Percentiles rank a stretch among this genome's conserved stretches.
phyloP scores from a whole-genome alignment of 2,888 invertebrate genomes.

The Helobdella robusta region DNA sequence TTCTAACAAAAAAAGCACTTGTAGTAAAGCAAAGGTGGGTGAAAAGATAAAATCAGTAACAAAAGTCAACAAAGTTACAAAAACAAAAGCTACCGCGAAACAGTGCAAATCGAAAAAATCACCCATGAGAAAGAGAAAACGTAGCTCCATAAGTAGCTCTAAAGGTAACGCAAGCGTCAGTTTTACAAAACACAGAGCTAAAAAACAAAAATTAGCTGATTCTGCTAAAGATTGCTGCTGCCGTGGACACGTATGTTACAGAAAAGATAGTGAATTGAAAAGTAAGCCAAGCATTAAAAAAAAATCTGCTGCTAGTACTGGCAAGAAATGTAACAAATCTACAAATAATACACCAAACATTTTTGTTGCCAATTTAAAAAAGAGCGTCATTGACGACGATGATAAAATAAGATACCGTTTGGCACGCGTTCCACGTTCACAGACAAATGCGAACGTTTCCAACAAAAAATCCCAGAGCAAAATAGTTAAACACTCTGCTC shows the following conservation, averaged over 20 bases:
- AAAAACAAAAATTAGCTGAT: background rate
- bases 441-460: too few relatives aligned
- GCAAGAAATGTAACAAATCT: too few relatives aligned
- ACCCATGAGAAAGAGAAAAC: background rate
- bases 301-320: background rate
- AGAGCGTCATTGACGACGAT: too few relatives aligned
- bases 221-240: background rate
- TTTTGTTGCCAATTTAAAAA: too few relatives aligned
- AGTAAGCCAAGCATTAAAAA: background rate
- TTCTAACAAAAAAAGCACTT: background rate
- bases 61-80: background rate
- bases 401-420: too few relatives aligned
- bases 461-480: too few relatives aligned
- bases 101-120: too few relatives aligned
- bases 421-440: too few relatives aligned
- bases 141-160: background rate
- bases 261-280: background rate
- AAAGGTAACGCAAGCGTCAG: background rate
- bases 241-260: background rate
- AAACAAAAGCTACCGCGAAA: slow-evolving; percentile 1
- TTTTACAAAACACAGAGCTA: background rate
- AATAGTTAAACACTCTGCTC: too few relatives aligned
- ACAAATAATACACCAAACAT: too few relatives aligned
- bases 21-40: background rate
- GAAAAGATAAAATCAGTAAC: background rate